Base-by-base conservation (phyloP, 1,140 invertebrate species). In the Caenorhabditis briggsae region DNA sequence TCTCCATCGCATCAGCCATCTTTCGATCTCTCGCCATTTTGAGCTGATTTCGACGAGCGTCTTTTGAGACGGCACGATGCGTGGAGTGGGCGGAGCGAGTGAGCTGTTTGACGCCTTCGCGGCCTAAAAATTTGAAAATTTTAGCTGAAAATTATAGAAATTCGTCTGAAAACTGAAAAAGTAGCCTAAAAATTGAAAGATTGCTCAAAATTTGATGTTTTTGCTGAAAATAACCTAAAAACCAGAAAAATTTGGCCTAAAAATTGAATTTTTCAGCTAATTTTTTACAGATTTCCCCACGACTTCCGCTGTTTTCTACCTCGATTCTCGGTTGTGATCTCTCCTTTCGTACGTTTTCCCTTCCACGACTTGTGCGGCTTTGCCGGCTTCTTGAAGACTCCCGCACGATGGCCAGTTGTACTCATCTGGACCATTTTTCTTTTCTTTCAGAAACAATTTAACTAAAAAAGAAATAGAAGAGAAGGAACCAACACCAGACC, bases 301-400 rank as follows among this genome's bases (percentile, higher is more conserved):
- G 0, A 5, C n/a, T 33, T 8, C n/a, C 5, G 41, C n/a, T 11
- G 14, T 43, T 41, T n/a, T 18, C 23, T 70, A 84, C 82, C 82
- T 78, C 82, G 20, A 55, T 87, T 87, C 16, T 61, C 70, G 8
- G 83, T 18, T 20, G 86, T 82, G 33, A 87, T 74, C 41, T 70
- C 43, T 50, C 86, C 83, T 41, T 87, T 87, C 25, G 82, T 78
- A 5, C 86, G 82, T 46, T 87, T 85, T n/a, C 85, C 85, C n/a
- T 84, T 87, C 55, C 82, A 83, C 11, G 50, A 56, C 33, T 87
- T 87, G 65, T 87, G 86, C 25, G 61, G 25, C 55, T 87, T 87
- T 9, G 86, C 46, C 9, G 65, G 65, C 20, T 84, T 64, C 53
- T 87, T 87, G 82, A 87, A 84, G 8, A 64, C 64, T 59, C 86